Conservation (phyloP, 2,113 vertebrate species). For the Hylia prasina region DNA sequence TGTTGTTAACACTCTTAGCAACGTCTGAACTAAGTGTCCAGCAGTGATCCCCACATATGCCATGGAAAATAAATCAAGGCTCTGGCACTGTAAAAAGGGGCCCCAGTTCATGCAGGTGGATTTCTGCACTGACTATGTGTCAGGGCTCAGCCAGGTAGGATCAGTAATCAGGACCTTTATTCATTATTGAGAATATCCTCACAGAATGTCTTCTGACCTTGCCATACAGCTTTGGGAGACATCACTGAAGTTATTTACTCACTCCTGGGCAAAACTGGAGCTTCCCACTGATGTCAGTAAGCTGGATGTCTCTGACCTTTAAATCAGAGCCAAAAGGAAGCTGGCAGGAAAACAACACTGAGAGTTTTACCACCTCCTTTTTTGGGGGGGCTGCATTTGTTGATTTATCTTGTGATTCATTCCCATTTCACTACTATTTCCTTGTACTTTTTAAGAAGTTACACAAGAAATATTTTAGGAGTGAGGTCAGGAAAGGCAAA, state of each 20-base stretch:
- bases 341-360: not conserved
- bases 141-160: not conserved
- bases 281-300: not conserved
- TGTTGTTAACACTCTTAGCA: not conserved
- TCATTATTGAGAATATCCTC: not conserved
- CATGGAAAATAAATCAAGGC: not conserved
- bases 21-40: not conserved
- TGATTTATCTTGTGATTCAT: not conserved
- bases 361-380: not conserved
- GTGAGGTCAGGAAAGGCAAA: not conserved
- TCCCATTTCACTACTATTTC: not conserved
- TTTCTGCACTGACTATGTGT: not conserved
- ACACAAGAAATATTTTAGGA: not conserved
- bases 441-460: constrained; percentile 17
- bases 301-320: not conserved
- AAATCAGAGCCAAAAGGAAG: not conserved
- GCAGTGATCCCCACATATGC: not conserved
- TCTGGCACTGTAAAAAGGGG: not conserved
- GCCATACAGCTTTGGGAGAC: not conserved
- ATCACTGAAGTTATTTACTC: not conserved
- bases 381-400: not conserved
- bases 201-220: not conserved
- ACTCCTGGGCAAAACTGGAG: not conserved
- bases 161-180: not conserved
- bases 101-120: not conserved